Evolutionary conservation across 1,140 invertebrate genomes (phyloP).

Genomic region (Heliconius himera): DNA sequence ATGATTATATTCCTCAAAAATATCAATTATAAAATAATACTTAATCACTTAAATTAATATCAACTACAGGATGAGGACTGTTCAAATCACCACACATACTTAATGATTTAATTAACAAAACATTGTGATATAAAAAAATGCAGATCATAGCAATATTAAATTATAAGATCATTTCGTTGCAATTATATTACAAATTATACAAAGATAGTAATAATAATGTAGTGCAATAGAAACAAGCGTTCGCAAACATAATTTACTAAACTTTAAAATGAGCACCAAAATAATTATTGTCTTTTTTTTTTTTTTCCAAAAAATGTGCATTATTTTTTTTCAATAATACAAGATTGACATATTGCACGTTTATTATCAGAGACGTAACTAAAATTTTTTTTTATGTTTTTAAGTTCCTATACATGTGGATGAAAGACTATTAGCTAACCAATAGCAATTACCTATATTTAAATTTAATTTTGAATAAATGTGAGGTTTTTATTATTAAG

Average conservation of each 20-base stretch:
- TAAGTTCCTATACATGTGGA: too few species aligned
- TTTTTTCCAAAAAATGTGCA: background rate
- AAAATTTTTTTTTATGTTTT: background rate
- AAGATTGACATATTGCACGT: background rate
- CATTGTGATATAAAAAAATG: background rate
- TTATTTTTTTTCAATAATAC: background rate
- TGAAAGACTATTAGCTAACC: background rate
- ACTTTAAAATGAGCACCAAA: background rate
- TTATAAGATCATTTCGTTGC: background rate
- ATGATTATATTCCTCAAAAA: conserved; percentile 54
- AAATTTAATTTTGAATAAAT: too few species aligned
- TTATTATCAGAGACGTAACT: background rate
- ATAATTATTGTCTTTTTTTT: background rate
- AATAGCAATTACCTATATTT: too few species aligned
- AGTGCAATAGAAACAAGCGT: background rate
- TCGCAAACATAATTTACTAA: background rate
- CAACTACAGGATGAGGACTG: background rate
- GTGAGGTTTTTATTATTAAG: too few species aligned
- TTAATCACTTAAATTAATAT: background rate
- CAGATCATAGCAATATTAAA: background rate
- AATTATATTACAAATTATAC: background rate
- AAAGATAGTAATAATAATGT: background rate
- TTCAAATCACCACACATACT: background rate
- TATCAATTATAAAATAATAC: background rate
- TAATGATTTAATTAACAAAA: background rate